Percentiles rank a stretch among this genome's conserved stretches.
Evolutionary conservation across 2,113 vertebrate genomes (phyloP).

Genomic region (Sciurus niger): DNA sequence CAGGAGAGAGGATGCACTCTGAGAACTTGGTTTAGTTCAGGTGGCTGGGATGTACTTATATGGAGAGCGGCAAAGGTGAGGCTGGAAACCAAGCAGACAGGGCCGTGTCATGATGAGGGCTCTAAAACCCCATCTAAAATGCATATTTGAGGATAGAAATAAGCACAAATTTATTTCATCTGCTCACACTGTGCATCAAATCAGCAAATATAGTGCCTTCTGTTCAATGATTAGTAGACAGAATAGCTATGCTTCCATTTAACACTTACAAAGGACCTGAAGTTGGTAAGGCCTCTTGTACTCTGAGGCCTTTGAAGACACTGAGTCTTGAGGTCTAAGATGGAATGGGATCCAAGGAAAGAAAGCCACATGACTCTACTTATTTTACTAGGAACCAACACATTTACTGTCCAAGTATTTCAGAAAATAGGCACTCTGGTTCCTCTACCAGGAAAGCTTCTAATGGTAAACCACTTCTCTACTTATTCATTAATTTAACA

Average conservation of each 20-base stretch:
- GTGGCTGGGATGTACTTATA: not conserved
- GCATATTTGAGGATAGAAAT: not conserved
- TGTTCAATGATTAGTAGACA: not conserved
- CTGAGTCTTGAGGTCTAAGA: not conserved
- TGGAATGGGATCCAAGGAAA: not conserved
- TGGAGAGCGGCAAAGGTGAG: not conserved
- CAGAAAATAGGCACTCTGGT: not conserved
- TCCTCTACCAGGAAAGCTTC: not conserved
- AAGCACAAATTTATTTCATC: not conserved
- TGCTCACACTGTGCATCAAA: not conserved
- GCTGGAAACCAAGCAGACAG: not conserved
- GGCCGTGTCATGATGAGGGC: not conserved
- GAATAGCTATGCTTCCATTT: not conserved
- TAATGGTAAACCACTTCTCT: not conserved
- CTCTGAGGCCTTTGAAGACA: not conserved
- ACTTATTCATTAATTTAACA: not conserved
- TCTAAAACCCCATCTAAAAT: not conserved
- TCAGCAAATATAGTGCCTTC: not conserved
- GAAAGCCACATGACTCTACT: not conserved
- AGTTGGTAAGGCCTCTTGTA: rapidly evolving
- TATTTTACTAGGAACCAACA: not conserved
- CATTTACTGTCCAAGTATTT: not conserved
- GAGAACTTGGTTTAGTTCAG: not conserved
- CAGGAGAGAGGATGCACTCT: not conserved
- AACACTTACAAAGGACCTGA: not conserved